Conservation (phyloP, 2,797 vertebrate genomes). For the Furcifer pardalis region DNA sequence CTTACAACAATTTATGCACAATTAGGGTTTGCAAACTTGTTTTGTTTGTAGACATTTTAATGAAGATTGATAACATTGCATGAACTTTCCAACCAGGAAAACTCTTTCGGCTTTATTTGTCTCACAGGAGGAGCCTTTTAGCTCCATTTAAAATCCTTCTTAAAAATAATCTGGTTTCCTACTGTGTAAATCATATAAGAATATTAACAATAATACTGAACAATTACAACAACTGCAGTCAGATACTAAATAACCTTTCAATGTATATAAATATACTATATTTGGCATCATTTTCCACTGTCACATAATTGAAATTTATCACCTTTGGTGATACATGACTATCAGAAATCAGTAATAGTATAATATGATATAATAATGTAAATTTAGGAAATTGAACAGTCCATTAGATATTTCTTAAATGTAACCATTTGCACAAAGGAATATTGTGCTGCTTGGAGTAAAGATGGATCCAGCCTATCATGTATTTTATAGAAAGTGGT, state of each 20-base stretch:
- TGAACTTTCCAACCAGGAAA: slow-evolving; percentile 29
- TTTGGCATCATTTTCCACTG: not conserved
- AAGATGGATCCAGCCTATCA: not conserved
- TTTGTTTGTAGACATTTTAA: slow-evolving; percentile 17
- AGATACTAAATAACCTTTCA: slow-evolving; percentile 50
- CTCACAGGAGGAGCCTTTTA: slow-evolving; percentile 11
- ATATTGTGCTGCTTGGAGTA: not conserved
- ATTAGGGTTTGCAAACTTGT: slow-evolving; percentile 1
- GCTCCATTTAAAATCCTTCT: slow-evolving; percentile 26
- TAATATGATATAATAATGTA: slow-evolving; percentile 8
- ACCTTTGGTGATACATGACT: slow-evolving; percentile 29
- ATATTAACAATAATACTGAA: not conserved
- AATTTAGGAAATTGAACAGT: slow-evolving; percentile 47
- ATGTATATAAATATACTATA: slow-evolving; percentile 27
- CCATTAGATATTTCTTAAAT: slow-evolving; percentile 36
- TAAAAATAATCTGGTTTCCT: slow-evolving; percentile 8
- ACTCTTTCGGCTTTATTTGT: slow-evolving; percentile 31
- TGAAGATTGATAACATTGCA: slow-evolving; percentile 1
- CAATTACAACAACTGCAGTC: not conserved
- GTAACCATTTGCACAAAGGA: slow-evolving; percentile 51
- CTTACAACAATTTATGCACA: slow-evolving; percentile 3
- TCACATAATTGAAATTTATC: slow-evolving; percentile 15
- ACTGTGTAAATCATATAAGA: slow-evolving; percentile 16
- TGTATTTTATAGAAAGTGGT: not conserved
- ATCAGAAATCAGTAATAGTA: slow-evolving; percentile 39